These are phyloP conservation scores for Myotis pilosus DNA, from an alignment of 2,797 vertebrate species.

Conservation along the genomic window DNA sequence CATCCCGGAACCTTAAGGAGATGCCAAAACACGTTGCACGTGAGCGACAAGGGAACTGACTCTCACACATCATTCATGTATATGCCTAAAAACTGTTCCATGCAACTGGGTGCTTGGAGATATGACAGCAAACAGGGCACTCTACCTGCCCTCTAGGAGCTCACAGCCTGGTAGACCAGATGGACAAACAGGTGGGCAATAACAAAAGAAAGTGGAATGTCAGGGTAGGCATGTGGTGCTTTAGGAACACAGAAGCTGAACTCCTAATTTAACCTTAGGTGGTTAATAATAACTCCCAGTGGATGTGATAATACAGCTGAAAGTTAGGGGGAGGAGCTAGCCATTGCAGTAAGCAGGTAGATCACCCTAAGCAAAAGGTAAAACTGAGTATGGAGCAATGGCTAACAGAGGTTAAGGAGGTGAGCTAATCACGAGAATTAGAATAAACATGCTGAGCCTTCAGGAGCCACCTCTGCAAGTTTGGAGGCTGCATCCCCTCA, in stretches of 20 bases:
- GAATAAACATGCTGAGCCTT: neutral
- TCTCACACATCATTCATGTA: slow-evolving; percentile 17
- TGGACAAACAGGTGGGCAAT: neutral
- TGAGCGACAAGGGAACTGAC: slow-evolving; percentile 35
- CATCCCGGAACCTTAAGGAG: slow-evolving; percentile 65
- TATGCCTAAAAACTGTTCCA: neutral
- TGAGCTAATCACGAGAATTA: neutral
- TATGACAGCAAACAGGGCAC: neutral
- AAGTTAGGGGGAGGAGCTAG: neutral
- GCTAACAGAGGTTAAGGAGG: neutral
- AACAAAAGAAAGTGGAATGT: neutral
- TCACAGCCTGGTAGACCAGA: neutral
- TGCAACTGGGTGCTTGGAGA: neutral
- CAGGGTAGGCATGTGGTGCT: neutral
- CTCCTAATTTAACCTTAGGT: neutral
- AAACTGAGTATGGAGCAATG: neutral
- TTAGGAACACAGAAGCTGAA: neutral
- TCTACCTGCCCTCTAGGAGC: neutral
- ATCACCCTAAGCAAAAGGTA: neutral
- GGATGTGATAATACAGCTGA: neutral
- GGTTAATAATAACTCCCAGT: neutral
- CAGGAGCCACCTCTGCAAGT: neutral
- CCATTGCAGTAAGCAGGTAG: neutral
- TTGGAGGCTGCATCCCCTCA: neutral
- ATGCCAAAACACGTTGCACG: neutral